phyloP scores from a whole-genome alignment of 1,140 invertebrate genomes.

The Hylyphantes graminicola region DNA sequence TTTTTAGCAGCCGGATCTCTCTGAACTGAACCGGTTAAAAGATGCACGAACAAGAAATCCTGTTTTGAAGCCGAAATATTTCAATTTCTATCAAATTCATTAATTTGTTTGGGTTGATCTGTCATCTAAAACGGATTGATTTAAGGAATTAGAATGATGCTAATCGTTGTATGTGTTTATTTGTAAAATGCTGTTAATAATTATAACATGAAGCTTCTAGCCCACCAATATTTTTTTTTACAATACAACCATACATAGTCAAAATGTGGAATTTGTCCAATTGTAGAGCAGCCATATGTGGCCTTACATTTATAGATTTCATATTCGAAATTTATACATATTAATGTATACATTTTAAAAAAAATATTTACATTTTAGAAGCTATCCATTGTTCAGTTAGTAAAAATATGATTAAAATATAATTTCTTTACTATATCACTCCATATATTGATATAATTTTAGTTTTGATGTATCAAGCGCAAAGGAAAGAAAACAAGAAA shows the following conservation, averaged over 20 bases:
- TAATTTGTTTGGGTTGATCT: slow-evolving; percentile 27
- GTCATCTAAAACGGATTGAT: not conserved
- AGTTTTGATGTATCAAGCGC: not conserved
- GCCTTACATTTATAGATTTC: too few species aligned
- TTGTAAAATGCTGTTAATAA: too few species aligned
- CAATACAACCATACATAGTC: too few species aligned
- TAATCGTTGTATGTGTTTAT: too few species aligned
- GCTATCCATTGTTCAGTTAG: not conserved
- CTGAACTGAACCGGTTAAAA: slow-evolving; percentile 26
- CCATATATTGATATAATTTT: slow-evolving; percentile 1
- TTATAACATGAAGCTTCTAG: too few species aligned
- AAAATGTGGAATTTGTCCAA: too few species aligned
- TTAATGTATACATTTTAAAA: not conserved
- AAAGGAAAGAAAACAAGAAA: not conserved
- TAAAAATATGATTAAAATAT: not conserved
- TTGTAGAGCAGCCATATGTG: too few species aligned
- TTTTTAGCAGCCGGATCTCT: slow-evolving; percentile 16
- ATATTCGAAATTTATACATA: not conserved
- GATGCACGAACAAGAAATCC: slow-evolving; percentile 30
- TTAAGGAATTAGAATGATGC: too few species aligned
- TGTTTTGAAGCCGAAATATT: slow-evolving; percentile 40
- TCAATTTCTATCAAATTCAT: slow-evolving; percentile 45
- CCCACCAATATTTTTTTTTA: too few species aligned
- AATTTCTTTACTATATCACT: not conserved
- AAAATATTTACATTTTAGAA: not conserved